These are phyloP conservation scores for Poeciliopsis prolifica DNA, from an alignment of 2,113 vertebrate genomes.

Conservation along the genomic window DNA sequence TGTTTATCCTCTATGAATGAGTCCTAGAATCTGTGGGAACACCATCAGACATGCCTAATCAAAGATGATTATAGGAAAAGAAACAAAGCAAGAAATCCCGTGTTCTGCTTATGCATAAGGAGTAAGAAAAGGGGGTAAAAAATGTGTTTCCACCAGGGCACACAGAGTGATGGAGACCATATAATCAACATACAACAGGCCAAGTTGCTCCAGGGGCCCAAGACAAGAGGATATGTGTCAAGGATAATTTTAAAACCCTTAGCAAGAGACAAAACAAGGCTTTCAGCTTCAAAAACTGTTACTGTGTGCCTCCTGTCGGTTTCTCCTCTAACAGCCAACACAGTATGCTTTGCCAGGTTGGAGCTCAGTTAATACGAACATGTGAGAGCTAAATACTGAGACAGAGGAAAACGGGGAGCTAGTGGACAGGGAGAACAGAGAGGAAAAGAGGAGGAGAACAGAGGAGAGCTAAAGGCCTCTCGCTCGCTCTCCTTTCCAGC, in stretches of 20 bases:
- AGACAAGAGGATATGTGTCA: constrained; percentile 89
- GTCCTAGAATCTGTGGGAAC: constrained; percentile 47
- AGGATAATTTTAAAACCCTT: constrained; percentile 94
- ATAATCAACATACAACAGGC: constrained; percentile 67
- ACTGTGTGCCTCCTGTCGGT: constrained; percentile 90
- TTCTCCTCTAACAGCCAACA: constrained; percentile 69
- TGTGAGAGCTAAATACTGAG: constrained; percentile 38
- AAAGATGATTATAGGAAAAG: constrained; percentile 51
- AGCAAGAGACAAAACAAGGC: constrained; percentile 93
- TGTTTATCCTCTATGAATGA: constrained; percentile 72
- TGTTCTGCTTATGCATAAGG: constrained; percentile 38
- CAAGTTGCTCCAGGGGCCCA: constrained; percentile 81
- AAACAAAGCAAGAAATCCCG: constrained; percentile 50
- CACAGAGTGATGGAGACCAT: constrained; percentile 63
- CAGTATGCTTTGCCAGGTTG: constrained; percentile 54
- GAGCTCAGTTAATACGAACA: constrained; percentile 54
- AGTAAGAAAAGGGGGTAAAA: constrained; percentile 33
- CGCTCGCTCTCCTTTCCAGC: constrained; percentile 91
- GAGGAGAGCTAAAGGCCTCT: constrained; percentile 87
- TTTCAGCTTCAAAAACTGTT: constrained; percentile 85
- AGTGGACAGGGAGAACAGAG: constrained; percentile 69
- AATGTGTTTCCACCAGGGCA: constrained; percentile 77
- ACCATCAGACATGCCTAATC: constrained; percentile 57
- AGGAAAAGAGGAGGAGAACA: constrained; percentile 64
- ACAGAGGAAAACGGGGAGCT: constrained; percentile 43